Evolutionary conservation across 2,797 vertebrate genomes (phyloP).

Genomic region (Eulemur mongoz): DNA sequence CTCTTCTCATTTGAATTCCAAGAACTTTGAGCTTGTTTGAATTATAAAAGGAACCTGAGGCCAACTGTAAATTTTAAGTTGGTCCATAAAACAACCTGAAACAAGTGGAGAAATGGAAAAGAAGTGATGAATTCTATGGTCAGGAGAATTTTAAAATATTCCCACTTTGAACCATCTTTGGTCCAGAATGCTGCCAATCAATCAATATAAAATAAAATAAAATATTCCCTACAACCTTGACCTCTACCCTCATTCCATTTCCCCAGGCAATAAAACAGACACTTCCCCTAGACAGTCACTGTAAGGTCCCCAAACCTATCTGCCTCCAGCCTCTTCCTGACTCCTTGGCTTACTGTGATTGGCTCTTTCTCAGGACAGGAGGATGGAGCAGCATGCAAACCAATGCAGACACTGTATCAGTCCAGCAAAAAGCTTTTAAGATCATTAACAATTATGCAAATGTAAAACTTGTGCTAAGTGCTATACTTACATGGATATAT

Average conservation of each 20-base stretch:
- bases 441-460: background rate
- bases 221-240: background rate
- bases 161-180: background rate
- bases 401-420: background rate
- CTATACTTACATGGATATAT: background rate
- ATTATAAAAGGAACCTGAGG: background rate
- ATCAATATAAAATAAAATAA: no score
- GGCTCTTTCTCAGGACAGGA: background rate
- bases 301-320: background rate
- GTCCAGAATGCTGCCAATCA: no score
- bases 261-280: background rate
- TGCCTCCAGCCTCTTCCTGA: background rate
- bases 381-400: background rate
- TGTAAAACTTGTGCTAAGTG: background rate
- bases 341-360: background rate
- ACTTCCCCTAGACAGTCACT: background rate
- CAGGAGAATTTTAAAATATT: background rate
- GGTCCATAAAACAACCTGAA: background rate
- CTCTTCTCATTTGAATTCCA: background rate
- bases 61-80: background rate
- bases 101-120: background rate
- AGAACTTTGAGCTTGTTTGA: background rate
- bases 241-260: background rate
- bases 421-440: background rate
- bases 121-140: fast-evolving